Percentiles rank a stretch among this genome's conserved stretches.
These are phyloP conservation scores for Oxycera nigricornis DNA, from an alignment of 2,888 invertebrate species.

Conservation along the genomic window DNA sequence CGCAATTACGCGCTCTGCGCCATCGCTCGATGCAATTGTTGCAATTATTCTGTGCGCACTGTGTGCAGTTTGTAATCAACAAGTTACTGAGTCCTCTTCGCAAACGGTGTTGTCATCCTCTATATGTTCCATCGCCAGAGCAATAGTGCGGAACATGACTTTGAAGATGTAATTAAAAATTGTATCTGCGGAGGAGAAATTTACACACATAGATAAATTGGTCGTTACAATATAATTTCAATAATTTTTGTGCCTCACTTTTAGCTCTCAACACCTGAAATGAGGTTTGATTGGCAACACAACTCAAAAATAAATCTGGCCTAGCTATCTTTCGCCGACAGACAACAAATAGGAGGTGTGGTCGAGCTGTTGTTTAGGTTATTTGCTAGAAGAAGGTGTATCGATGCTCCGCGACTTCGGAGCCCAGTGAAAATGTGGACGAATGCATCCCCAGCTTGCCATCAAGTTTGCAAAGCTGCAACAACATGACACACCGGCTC, in stretches of 20 bases:
- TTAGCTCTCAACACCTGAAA: no score
- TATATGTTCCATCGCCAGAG: neutral
- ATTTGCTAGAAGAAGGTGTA: constrained; percentile 30
- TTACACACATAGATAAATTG: no score
- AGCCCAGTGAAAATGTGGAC: constrained; percentile 13
- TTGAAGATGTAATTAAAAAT: no score
- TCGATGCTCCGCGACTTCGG: neutral
- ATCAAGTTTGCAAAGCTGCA: neutral
- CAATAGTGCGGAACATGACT: neutral
- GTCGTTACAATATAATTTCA: no score
- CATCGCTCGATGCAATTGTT: neutral
- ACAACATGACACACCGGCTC: constrained; percentile 19
- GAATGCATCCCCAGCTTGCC: neutral
- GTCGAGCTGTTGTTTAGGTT: constrained; percentile 28
- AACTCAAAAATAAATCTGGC: neutral
- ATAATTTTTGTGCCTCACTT: no score
- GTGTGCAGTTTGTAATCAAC: neutral
- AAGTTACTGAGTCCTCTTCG: no score
- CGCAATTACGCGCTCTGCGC: neutral
- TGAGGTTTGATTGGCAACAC: neutral
- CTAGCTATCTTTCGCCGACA: constrained; percentile 9
- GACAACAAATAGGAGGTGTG: constrained; percentile 36
- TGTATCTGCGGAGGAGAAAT: no score
- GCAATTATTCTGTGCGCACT: constrained; percentile 23
- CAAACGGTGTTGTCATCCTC: no score